phyloP scores from a whole-genome alignment of 2,888 invertebrate genomes.

The Heliconius aoede region DNA sequence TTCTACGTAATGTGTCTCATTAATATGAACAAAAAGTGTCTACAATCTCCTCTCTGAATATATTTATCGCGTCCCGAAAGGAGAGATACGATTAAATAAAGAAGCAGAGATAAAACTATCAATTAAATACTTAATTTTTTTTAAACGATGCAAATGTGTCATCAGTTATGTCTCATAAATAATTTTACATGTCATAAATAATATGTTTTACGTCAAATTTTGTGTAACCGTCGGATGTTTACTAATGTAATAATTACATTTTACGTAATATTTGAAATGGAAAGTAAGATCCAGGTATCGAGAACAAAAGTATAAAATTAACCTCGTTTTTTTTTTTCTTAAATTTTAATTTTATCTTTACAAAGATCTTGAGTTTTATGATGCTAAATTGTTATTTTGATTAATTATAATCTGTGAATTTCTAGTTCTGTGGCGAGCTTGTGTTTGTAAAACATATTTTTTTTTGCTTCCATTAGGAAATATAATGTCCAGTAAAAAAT shows the following conservation, averaged over 20 bases:
- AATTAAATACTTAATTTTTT: not conserved
- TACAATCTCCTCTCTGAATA: too few species aligned
- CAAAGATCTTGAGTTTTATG: constrained; percentile 8
- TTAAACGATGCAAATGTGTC: not conserved
- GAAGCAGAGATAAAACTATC: not conserved
- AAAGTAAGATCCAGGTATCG: constrained; percentile 39
- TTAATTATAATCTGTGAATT: not conserved
- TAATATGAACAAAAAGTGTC: too few species aligned
- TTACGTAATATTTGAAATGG: constrained; percentile 39
- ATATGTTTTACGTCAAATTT: not conserved
- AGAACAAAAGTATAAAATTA: constrained; percentile 36
- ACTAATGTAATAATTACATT: constrained; percentile 30
- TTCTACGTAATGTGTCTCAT: too few species aligned
- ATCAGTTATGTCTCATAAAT: not conserved
- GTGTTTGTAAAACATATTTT: not conserved
- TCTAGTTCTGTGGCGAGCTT: not conserved
- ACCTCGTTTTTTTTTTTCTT: constrained; percentile 30
- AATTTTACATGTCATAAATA: not conserved
- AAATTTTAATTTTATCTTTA: constrained; percentile 5
- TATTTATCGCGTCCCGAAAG: too few species aligned
- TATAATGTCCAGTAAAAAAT: too few species aligned
- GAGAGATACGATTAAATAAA: too few species aligned
- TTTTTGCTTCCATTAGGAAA: not conserved
- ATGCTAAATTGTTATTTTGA: constrained; percentile 2
- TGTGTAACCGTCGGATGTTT: constrained; percentile 23